These are phyloP conservation scores for Ia io DNA, from an alignment of 2,113 vertebrate species.

Conservation along the genomic window DNA sequence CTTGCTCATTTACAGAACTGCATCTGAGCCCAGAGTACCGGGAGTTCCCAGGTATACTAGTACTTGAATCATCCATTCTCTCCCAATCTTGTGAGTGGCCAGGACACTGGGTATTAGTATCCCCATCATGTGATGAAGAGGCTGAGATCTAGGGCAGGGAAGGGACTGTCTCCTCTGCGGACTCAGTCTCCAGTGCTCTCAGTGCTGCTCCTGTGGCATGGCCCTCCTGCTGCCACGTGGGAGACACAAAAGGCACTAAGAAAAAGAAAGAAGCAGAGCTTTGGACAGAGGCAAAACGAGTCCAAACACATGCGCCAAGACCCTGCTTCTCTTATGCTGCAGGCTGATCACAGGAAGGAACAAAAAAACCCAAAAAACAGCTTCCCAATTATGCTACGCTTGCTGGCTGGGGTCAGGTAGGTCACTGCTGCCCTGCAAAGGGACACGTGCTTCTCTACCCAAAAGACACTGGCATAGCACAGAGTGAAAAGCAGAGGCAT, in stretches of 20 bases:
- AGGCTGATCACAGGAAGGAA: neutral
- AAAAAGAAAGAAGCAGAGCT: neutral
- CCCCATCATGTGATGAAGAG: neutral
- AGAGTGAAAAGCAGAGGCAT: neutral
- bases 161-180: neutral
- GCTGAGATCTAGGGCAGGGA: neutral
- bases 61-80: neutral
- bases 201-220: too few relatives aligned
- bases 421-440: neutral
- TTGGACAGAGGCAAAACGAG: neutral
- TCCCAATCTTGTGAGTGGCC: neutral
- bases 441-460: neutral
- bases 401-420: neutral
- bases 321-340: neutral
- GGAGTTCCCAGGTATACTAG: neutral
- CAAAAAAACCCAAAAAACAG: neutral
- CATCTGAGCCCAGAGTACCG: neutral
- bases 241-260: neutral
- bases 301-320: neutral
- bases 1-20: neutral
- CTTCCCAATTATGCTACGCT: neutral
- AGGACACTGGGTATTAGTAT: neutral
- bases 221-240: too few relatives aligned
- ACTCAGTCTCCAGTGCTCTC: neutral
- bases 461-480: neutral